phyloP scores from a whole-genome alignment of 2,888 invertebrate genomes.

The Acleris holmiana region DNA sequence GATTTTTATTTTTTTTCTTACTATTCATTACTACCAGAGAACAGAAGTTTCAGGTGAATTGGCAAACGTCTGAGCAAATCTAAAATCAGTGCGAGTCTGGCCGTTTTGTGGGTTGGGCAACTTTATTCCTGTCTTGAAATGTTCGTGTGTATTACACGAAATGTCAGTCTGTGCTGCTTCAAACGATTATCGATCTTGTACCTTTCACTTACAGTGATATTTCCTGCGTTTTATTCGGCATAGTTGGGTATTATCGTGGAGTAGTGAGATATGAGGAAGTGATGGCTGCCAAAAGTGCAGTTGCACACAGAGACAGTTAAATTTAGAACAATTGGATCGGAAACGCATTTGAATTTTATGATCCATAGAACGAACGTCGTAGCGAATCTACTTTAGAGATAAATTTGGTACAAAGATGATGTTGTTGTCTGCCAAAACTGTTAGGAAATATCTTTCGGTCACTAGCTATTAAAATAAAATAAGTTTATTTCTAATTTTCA shows the following conservation, averaged over 20 bases:
- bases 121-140: slow-evolving; percentile 70
- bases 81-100: slow-evolving; percentile 72
- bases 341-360: slow-evolving; percentile 11
- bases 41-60: slow-evolving; percentile 26
- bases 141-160: slow-evolving; percentile 64
- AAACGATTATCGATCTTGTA: slow-evolving; percentile 28
- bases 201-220: slow-evolving; percentile 17
- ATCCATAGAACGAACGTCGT: neutral
- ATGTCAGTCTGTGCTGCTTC: slow-evolving; percentile 59
- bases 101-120: slow-evolving; percentile 64
- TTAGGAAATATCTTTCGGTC: neutral
- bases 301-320: slow-evolving; percentile 47
- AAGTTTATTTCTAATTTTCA: no score
- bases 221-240: slow-evolving; percentile 12
- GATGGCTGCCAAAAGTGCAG: slow-evolving; percentile 58
- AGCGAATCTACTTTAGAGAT: neutral
- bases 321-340: slow-evolving; percentile 44
- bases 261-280: slow-evolving; percentile 53
- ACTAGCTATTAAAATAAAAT: no score
- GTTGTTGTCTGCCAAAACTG: neutral
- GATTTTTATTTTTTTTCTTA: slow-evolving; percentile 75
- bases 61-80: slow-evolving; percentile 59
- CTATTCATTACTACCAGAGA: slow-evolving; percentile 59
- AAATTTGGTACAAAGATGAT: neutral
- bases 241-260: slow-evolving; percentile 39